Conservation (phyloP, 1,140 invertebrate genomes). For the Pseudomyrmex gracilis region DNA sequence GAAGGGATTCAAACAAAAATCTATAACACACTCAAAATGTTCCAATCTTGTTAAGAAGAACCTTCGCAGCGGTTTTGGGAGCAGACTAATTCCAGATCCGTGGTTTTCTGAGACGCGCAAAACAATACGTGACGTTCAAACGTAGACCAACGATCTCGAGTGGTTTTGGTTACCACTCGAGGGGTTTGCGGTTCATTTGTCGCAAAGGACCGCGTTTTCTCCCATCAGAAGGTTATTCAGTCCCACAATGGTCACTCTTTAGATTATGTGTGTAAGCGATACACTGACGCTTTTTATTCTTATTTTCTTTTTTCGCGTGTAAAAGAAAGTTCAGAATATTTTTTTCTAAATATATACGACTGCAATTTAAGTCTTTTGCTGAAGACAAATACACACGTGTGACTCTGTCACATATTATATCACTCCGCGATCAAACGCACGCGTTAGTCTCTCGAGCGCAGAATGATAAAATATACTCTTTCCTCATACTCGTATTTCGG, state of each 20-base stretch:
- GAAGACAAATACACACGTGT: not conserved
- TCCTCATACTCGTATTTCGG: slow-evolving; percentile 56
- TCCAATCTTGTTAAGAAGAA: slow-evolving; percentile 53
- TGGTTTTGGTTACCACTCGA: slow-evolving; percentile 70
- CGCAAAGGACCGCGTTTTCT: slow-evolving; percentile 59
- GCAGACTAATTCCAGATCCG: slow-evolving; percentile 75
- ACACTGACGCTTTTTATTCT: not conserved
- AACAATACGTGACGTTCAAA: slow-evolving; percentile 78
- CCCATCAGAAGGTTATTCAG: slow-evolving; percentile 59
- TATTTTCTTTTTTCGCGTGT: not conserved
- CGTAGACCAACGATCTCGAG: slow-evolving; percentile 67
- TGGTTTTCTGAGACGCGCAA: slow-evolving; percentile 78
- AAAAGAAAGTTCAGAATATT: not conserved
- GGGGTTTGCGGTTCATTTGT: slow-evolving; percentile 74
- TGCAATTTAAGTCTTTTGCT: not conserved
- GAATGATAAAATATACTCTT: slow-evolving; percentile 40
- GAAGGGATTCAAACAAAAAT: slow-evolving; percentile 30
- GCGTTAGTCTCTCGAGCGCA: not conserved
- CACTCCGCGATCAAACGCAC: not conserved
- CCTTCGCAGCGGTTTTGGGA: slow-evolving; percentile 70
- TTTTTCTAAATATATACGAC: not conserved
- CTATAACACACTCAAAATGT: slow-evolving; percentile 38
- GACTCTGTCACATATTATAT: not conserved
- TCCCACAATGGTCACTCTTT: slow-evolving; percentile 46
- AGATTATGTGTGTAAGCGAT: slow-evolving; percentile 24